Conservation (phyloP, 2,113 vertebrate genomes). For the Maylandia zebra region DNA sequence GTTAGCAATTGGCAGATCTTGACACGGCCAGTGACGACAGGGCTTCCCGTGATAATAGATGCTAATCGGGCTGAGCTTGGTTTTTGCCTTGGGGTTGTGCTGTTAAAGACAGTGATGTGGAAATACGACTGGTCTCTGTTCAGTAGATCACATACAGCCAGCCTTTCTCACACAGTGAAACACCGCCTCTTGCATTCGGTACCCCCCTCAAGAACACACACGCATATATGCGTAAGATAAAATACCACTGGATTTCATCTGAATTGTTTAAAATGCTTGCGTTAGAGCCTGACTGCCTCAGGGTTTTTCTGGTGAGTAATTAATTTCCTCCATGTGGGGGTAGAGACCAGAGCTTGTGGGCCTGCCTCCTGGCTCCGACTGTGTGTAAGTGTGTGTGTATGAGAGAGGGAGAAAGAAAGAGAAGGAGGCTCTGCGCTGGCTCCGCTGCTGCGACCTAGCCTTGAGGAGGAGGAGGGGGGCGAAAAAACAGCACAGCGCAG, state of each 20-base stretch:
- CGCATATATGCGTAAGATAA: neutral
- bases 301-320: conserved; percentile 68
- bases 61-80: neutral
- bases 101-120: neutral
- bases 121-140: neutral
- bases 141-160: neutral
- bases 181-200: neutral
- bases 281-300: conserved; percentile 46
- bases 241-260: conserved; percentile 48
- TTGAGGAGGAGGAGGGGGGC: neutral
- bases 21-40: conserved; percentile 11
- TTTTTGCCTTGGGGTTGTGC: neutral
- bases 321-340: conserved; percentile 64
- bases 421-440: conserved; percentile 44
- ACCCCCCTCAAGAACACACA: neutral
- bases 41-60: conserved; percentile 1
- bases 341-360: conserved; percentile 52
- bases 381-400: neutral
- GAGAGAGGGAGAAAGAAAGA: conserved; percentile 11
- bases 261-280: conserved; percentile 61
- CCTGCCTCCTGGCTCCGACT: conserved; percentile 36
- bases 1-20: conserved; percentile 8
- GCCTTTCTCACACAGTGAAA: neutral
- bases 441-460: conserved; percentile 32
- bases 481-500: conserved; percentile 42